Conservation (phyloP, 2,113 vertebrate genomes). For the Callithrix jacchus region DNA sequence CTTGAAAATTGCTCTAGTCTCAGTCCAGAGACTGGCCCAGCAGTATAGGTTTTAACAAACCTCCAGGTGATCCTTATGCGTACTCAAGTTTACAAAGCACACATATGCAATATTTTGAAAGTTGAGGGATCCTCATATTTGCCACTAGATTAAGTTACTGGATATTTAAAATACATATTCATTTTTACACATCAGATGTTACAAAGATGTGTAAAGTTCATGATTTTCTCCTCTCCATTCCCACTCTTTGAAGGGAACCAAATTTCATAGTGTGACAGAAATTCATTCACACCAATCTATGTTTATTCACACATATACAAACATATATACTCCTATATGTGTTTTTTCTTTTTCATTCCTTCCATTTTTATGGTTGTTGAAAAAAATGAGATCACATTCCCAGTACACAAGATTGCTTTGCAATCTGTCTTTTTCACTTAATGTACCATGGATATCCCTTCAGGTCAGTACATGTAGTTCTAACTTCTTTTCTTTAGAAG, state of each 20-base stretch:
- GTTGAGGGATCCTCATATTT: not conserved
- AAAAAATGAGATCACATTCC: not conserved
- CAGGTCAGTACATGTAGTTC: not conserved
- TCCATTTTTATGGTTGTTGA: not conserved
- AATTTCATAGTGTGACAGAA: not conserved
- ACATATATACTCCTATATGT: not conserved
- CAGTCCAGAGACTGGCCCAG: not conserved
- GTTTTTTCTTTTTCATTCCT: not conserved
- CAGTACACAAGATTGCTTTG: not conserved
- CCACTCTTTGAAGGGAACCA: not conserved
- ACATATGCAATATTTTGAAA: not conserved
- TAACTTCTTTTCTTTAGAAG: not conserved
- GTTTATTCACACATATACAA: not conserved
- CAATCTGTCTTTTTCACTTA: not conserved
- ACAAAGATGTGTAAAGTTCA: not conserved
- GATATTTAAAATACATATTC: not conserved
- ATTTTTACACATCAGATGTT: not conserved
- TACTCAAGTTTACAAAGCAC: not conserved
- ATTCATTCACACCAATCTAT: conserved; percentile 33
- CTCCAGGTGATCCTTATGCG: not conserved
- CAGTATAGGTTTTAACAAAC: not conserved
- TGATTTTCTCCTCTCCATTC: not conserved
- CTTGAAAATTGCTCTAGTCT: not conserved
- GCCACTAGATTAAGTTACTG: not conserved
- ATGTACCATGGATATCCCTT: not conserved